Evolutionary conservation across 2,113 vertebrate species (phyloP).

Genomic region (Clarias gariepinus): DNA sequence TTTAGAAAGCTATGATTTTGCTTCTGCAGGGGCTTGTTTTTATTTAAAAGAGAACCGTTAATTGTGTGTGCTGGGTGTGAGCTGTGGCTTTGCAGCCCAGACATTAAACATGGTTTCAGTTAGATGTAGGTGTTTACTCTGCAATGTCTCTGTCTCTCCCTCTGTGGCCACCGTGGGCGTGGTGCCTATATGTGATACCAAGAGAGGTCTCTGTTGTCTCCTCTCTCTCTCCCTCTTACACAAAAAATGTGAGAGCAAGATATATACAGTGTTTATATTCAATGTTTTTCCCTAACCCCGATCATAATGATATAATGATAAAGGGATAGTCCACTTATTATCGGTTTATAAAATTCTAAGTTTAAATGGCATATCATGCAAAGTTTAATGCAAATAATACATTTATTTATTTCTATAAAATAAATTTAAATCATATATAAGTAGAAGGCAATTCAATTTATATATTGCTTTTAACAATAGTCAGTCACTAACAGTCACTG

Average conservation of each 20-base stretch:
- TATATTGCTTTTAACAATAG: too few relatives aligned
- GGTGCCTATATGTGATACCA: slow-evolving; percentile 19
- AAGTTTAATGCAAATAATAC: too few relatives aligned
- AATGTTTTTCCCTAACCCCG: too few relatives aligned
- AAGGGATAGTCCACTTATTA: too few relatives aligned
- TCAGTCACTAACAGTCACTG: too few relatives aligned
- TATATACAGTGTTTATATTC: neutral
- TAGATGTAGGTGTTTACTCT: slow-evolving; percentile 52
- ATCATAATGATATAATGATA: too few relatives aligned
- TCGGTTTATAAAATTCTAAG: too few relatives aligned
- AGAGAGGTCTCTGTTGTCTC: slow-evolving; percentile 34
- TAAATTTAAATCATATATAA: too few relatives aligned
- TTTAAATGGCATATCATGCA: too few relatives aligned
- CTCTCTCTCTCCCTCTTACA: neutral
- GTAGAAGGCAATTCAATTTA: too few relatives aligned
- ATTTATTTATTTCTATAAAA: too few relatives aligned
- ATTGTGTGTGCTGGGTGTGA: slow-evolving; percentile 47
- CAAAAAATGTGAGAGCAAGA: too few relatives aligned
- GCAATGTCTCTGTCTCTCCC: slow-evolving; percentile 17
- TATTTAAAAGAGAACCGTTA: slow-evolving; percentile 35
- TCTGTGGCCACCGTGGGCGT: slow-evolving; percentile 32
- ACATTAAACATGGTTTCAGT: slow-evolving; percentile 61
- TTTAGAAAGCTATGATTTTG: slow-evolving; percentile 9
- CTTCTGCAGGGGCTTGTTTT: slow-evolving; percentile 30
- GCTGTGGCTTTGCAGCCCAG: slow-evolving; percentile 60